These are phyloP conservation scores for Mus pahari DNA, from an alignment of 2,113 vertebrate species.

Conservation along the genomic window DNA sequence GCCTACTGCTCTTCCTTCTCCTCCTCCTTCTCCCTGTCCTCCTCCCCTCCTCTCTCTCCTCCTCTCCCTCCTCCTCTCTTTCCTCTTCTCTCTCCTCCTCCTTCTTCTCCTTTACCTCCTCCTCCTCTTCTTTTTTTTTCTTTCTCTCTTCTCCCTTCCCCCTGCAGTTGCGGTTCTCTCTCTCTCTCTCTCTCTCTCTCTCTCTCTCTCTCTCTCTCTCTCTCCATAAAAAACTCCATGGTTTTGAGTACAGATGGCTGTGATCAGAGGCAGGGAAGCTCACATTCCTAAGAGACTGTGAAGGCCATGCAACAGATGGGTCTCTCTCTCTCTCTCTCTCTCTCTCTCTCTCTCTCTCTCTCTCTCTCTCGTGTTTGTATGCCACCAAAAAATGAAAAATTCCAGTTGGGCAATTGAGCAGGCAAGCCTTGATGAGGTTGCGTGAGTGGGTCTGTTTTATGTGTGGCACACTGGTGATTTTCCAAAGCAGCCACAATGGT, in stretches of 20 bases:
- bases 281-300: background rate
- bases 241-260: background rate
- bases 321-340: background rate
- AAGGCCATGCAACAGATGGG: background rate
- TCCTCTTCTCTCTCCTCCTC: no score
- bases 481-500: background rate
- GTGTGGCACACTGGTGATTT: constrained; percentile 2
- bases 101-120: no score
- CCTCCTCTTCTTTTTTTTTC: no score
- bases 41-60: background rate
- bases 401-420: background rate
- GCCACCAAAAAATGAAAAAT: background rate
- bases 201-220: background rate
- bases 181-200: background rate
- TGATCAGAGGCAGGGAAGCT: background rate
- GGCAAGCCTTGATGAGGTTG: background rate
- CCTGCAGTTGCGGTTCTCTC: background rate
- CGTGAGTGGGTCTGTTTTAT: background rate
- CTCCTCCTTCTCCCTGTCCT: background rate
- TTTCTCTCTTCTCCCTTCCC: no score
- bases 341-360: no score
- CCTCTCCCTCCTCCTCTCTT: no score
- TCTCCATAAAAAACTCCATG: background rate
- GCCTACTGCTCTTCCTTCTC: background rate
- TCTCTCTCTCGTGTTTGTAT: background rate